These are phyloP conservation scores for Phrynocephalus forsythii DNA, from an alignment of 2,797 vertebrate species.

Conservation along the genomic window DNA sequence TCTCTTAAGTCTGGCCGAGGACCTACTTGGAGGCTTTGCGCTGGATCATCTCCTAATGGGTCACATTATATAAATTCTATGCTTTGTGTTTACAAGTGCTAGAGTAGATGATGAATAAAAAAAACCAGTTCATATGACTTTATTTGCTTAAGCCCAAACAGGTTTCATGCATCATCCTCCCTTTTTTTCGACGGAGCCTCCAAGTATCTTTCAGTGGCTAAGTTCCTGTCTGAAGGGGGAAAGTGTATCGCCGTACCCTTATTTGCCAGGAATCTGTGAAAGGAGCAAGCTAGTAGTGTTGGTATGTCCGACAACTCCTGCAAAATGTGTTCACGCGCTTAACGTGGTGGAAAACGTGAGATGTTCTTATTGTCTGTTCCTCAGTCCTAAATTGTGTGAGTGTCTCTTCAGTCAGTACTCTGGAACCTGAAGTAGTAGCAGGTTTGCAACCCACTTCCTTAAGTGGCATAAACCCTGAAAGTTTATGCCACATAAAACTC, in stretches of 20 bases:
- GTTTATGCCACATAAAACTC: too few relatives aligned
- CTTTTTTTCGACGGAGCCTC: conserved; percentile 88
- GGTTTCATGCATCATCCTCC: conserved; percentile 88
- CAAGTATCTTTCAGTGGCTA: conserved; percentile 93
- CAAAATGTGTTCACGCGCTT: neutral
- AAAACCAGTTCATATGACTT: neutral
- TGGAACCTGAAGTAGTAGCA: too few relatives aligned
- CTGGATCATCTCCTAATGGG: neutral
- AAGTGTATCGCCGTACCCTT: conserved; percentile 86
- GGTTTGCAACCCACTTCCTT: too few relatives aligned
- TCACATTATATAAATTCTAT: neutral
- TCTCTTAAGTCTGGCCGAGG: neutral
- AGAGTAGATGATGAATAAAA: neutral
- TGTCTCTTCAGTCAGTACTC: neutral
- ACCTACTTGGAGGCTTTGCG: neutral
- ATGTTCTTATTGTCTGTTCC: neutral
- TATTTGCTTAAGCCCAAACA: conserved; percentile 82
- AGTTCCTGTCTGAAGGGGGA: conserved; percentile 90
- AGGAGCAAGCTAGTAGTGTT: conserved; percentile 92
- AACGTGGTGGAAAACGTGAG: neutral
- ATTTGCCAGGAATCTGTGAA: conserved; percentile 90
- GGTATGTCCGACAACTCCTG: conserved; percentile 77
- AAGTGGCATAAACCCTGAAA: too few relatives aligned
- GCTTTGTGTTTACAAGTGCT: neutral
- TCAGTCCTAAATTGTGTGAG: neutral